phyloP scores from a whole-genome alignment of 2,888 invertebrate species.

The Cancer borealis region DNA sequence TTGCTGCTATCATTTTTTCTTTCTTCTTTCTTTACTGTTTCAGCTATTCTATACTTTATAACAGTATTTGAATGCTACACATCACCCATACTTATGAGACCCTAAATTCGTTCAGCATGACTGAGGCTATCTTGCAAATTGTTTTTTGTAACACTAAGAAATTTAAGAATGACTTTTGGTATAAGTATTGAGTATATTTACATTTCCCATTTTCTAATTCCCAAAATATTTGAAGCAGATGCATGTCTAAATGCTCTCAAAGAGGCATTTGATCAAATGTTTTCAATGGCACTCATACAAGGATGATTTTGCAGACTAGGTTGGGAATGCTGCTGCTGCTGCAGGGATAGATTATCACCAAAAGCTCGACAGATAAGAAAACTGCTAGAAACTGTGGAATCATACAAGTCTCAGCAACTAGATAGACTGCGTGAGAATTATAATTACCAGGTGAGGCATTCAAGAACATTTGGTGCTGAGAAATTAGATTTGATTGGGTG shows the following conservation, averaged over 20 bases:
- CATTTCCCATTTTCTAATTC: background rate
- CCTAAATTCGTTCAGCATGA: background rate
- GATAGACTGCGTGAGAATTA: conserved; percentile 95
- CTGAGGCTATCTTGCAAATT: background rate
- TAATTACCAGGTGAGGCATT: conserved; percentile 85
- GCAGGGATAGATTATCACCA: conserved; percentile 84
- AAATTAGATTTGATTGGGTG: background rate
- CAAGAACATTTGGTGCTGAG: background rate
- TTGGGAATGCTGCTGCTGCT: conserved; percentile 83
- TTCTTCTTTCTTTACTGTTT: background rate
- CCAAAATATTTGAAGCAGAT: background rate
- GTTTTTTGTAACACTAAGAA: background rate
- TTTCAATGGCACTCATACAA: background rate
- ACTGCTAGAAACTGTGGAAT: conserved; percentile 94
- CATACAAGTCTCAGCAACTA: conserved; percentile 92
- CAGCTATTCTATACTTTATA: too few relatives aligned
- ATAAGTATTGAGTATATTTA: background rate
- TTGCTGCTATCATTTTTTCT: background rate
- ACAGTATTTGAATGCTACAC: background rate
- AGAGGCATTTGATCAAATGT: background rate
- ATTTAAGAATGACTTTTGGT: background rate
- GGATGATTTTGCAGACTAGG: conserved; percentile 75
- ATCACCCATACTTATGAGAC: background rate
- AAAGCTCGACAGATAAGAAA: conserved; percentile 88
- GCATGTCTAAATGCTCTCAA: background rate